Conservation (phyloP, 2,113 vertebrate species). For the Calyptomena viridis region DNA sequence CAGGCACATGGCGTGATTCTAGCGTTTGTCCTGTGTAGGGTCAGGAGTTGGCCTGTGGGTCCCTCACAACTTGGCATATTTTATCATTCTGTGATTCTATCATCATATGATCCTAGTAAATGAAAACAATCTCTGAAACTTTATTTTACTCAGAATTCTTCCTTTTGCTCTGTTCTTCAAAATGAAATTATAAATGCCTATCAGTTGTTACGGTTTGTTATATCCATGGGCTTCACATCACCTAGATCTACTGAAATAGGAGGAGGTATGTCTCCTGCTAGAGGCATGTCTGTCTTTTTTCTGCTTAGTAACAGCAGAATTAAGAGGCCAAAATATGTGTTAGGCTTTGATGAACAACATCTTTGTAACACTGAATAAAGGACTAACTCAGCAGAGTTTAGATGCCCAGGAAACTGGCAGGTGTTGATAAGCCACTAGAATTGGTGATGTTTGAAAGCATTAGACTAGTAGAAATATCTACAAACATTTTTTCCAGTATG, state of each 20-base stretch:
- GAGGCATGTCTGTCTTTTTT: not conserved
- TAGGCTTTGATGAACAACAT: constrained; percentile 22
- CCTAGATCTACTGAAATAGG: not conserved
- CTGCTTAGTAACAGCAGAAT: not conserved
- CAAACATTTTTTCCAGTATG: not conserved
- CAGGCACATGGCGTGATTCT: not conserved
- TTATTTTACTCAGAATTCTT: not conserved
- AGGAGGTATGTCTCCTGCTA: not conserved
- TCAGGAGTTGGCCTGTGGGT: too few relatives aligned
- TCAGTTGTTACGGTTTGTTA: not conserved
- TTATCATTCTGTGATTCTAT: not conserved
- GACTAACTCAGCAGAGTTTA: not conserved
- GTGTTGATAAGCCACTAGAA: constrained; percentile 31
- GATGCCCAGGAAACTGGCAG: not conserved
- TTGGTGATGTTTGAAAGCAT: not conserved
- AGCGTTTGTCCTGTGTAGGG: too few relatives aligned
- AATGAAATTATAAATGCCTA: not conserved
- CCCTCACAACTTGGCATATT: rapidly evolving
- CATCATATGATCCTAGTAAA: not conserved
- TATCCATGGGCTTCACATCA: not conserved
- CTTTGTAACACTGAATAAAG: constrained; percentile 10
- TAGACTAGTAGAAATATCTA: not conserved
- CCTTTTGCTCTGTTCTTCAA: not conserved
- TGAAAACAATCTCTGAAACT: not conserved
- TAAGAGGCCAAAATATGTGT: not conserved